A percentile compares a stretch with the other conserved stretches of the same genome.
Conservation (phyloP, 2,113 vertebrate genomes). For the Dunckerocampus dactyliophorus region DNA sequence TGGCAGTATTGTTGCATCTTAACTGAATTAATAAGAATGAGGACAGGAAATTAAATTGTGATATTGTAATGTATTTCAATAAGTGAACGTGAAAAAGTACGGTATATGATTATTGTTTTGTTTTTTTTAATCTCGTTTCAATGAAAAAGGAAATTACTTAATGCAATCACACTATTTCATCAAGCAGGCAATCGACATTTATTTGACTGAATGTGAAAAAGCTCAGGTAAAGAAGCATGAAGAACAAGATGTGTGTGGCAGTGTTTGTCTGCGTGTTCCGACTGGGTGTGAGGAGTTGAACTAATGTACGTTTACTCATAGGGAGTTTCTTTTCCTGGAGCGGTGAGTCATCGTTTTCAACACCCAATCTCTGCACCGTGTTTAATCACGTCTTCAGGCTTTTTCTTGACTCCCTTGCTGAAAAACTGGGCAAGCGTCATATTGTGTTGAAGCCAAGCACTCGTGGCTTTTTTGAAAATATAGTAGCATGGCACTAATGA, state of each 20-base stretch:
- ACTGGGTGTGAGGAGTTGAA: constrained; percentile 54
- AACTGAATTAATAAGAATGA: not conserved
- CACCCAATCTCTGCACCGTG: constrained; percentile 35
- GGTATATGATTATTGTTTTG: not conserved
- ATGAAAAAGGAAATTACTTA: not conserved
- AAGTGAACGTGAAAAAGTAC: not conserved
- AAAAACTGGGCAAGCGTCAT: constrained; percentile 36
- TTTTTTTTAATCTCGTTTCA: not conserved
- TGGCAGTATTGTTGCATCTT: not conserved
- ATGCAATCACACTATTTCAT: constrained; percentile 1
- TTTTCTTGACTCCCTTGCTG: constrained; percentile 13
- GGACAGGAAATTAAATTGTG: constrained; percentile 30
- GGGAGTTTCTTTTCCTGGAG: constrained; percentile 55
- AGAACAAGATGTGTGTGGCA: constrained; percentile 34
- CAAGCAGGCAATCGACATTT: not conserved
- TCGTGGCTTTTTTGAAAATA: not conserved
- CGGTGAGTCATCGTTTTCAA: constrained; percentile 51
- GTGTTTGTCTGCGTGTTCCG: constrained; percentile 36
- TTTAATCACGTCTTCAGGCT: constrained; percentile 21
- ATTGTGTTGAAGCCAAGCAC: not conserved
- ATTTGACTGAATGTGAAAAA: constrained; percentile 9
- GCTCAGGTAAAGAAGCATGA: constrained; percentile 7
- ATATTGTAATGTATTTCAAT: not conserved
- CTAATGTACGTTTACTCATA: constrained; percentile 26
- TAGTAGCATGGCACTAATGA: not conserved